These are phyloP conservation scores for Xyrauchen texanus DNA, from an alignment of 2,113 vertebrate genomes.

Conservation along the genomic window DNA sequence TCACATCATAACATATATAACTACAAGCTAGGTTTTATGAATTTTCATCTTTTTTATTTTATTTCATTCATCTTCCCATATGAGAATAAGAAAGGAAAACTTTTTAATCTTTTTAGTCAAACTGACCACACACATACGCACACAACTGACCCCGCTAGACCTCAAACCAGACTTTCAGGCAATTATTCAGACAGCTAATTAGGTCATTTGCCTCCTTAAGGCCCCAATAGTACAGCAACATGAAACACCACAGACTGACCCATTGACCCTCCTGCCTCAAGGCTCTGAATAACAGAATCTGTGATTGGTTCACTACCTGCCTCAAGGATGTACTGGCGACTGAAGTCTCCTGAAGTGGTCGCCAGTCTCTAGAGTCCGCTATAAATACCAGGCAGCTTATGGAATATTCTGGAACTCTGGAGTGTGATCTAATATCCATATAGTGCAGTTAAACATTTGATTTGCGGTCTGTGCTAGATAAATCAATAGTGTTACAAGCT, in stretches of 20 bases:
- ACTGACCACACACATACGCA: constrained; percentile 40
- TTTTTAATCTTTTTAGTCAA: background rate
- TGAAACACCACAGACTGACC: constrained; percentile 66
- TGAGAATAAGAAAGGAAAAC: constrained; percentile 37
- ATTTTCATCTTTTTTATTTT: too few species aligned
- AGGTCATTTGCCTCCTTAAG: constrained; percentile 66
- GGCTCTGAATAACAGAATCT: constrained; percentile 50
- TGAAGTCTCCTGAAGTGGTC: constrained; percentile 4
- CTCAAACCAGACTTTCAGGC: constrained; percentile 51
- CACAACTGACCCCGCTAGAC: constrained; percentile 42
- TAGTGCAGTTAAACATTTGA: constrained; percentile 29
- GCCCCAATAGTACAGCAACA: constrained; percentile 55
- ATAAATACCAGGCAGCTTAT: constrained; percentile 26
- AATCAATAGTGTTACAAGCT: too few species aligned
- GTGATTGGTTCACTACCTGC: constrained; percentile 53
- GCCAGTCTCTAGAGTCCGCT: constrained; percentile 18
- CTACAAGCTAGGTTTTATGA: background rate
- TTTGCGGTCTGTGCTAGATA: background rate
- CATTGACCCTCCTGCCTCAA: constrained; percentile 60
- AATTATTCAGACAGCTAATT: constrained; percentile 73
- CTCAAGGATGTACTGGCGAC: constrained; percentile 15
- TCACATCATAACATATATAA: too few species aligned
- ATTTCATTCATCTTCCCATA: background rate
- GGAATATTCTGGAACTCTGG: constrained; percentile 18
- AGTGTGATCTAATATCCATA: constrained; percentile 26